Conservation (phyloP, 2,797 vertebrate genomes). For the Hyperoplus lanceolatus region DNA sequence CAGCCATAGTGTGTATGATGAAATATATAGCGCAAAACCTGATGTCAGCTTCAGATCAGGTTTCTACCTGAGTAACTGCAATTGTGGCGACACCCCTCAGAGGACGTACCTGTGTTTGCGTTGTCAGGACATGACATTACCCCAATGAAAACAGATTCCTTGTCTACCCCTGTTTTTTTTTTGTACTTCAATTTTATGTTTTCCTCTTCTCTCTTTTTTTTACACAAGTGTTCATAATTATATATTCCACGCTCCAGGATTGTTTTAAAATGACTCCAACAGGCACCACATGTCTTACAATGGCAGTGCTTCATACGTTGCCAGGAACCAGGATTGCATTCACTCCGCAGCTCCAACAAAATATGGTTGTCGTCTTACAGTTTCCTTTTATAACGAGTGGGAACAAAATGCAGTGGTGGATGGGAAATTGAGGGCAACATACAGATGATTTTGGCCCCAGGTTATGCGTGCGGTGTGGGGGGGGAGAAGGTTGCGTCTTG, state of each 20-base stretch:
- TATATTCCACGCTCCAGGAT: constrained; percentile 57
- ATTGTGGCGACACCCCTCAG: constrained; percentile 52
- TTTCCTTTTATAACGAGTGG: constrained; percentile 68
- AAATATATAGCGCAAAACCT: constrained; percentile 45
- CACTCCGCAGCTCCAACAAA: constrained; percentile 39
- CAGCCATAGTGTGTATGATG: constrained; percentile 38
- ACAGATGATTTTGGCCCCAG: constrained; percentile 73
- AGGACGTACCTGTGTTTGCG: constrained; percentile 61
- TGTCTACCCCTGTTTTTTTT: constrained; percentile 10
- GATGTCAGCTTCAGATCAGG: constrained; percentile 66
- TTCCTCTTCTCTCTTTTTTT: constrained; percentile 26
- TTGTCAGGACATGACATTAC: constrained; percentile 48
- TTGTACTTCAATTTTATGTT: constrained; percentile 27
- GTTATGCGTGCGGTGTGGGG: constrained; percentile 56
- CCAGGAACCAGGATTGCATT: constrained; percentile 69
- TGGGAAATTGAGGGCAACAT: constrained; percentile 74
- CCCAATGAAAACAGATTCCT: constrained; percentile 19
- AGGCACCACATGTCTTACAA: constrained; percentile 55
- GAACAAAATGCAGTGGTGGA: constrained; percentile 64
- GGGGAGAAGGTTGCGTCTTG: constrained; percentile 66
- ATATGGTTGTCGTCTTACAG: constrained; percentile 61
- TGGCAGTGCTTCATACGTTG: constrained; percentile 59
- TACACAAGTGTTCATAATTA: constrained; percentile 63
- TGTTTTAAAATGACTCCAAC: constrained; percentile 67
- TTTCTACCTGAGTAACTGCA: constrained; percentile 68